These are phyloP conservation scores for Druceiella hillmani DNA, from an alignment of 2,888 invertebrate genomes.

Conservation along the genomic window DNA sequence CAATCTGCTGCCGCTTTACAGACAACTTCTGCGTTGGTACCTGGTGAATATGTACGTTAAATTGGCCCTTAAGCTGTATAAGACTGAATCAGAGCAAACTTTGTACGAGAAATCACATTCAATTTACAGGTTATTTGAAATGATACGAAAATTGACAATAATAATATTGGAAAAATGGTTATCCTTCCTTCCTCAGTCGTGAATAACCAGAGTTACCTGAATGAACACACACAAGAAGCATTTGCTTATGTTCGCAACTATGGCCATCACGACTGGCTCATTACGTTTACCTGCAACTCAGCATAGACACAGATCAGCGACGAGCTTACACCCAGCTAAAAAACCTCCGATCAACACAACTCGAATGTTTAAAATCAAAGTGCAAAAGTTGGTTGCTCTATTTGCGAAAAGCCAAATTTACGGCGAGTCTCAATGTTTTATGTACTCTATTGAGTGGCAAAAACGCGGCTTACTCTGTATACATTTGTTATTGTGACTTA, in stretches of 20 bases:
- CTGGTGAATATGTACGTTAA: no score
- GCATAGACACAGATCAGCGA: conserved; percentile 25
- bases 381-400: conserved; percentile 23
- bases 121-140: conserved; percentile 22
- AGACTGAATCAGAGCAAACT: conserved; percentile 28
- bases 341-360: conserved; percentile 26
- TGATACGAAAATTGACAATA: conserved; percentile 21
- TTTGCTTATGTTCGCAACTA: conserved; percentile 29
- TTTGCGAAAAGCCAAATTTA: conserved; percentile 23
- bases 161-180: conserved; percentile 25
- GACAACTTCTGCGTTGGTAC: no score
- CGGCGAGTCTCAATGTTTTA: conserved; percentile 23
- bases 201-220: conserved; percentile 24
- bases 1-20: no score
- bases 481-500: conserved; percentile 27
- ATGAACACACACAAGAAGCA: conserved; percentile 26
- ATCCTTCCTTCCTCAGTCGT: conserved; percentile 28
- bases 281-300: conserved; percentile 25
- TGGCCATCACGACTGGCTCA: conserved; percentile 26
- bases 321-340: conserved; percentile 20
- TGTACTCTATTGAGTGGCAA: conserved; percentile 23
- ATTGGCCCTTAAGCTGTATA: conserved; percentile 26
- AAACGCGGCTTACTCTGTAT: conserved; percentile 16
- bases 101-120: conserved; percentile 29
- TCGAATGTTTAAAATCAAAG: conserved; percentile 25